Base-by-base conservation (phyloP, 2,113 vertebrate genomes). In the Tragulus kanchil region DNA sequence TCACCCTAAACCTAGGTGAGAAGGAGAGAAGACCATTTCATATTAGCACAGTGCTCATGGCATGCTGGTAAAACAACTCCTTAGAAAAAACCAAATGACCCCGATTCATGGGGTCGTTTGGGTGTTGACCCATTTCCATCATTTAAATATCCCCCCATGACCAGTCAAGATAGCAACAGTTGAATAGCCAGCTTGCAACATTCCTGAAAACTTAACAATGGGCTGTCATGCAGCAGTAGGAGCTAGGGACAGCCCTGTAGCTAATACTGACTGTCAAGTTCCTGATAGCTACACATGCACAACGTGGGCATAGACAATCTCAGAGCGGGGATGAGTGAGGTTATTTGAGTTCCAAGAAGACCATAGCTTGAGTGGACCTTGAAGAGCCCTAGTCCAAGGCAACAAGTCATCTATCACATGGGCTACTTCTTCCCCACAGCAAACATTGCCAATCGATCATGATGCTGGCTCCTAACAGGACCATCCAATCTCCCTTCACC, bases 51-150 rank as follows among this genome's bases (percentile, higher is more conserved):
- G 3, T 36, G 85, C 48, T 87, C 31, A 28, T 15, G 77, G n/a
- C 58, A 26, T 28, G 23, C 62, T 92, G 45, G 92, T 13, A 23
- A 83, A 75, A 65, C 50, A 93, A 67, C n/a, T 67, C 56, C 93
- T 84, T 28, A 93, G 93, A 78, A 87, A 96, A 95, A 65, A 36
- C 36, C 48, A 52, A 58, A 36, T 25, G n/a, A 25, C 65, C 56
- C 62, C 25, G 83, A 67, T 82, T 64, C n/a, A 17, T 42, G 36
- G n/a, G n/a, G n/a, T n/a, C n/a, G n/a, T n/a, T n/a, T n/a, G n/a
- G n/a, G 19, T 1, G 1, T 54, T 50, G 36, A 45, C 58, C 81
- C n/a, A 1, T 73, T 61, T 92, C 93, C 52, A 7, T 17, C 25
- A 26, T 13, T 13, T 81, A 58, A 87, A 65, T 67, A 59, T 50